Conservation (phyloP, 2,113 vertebrate species). For the Peromyscus leucopus region DNA sequence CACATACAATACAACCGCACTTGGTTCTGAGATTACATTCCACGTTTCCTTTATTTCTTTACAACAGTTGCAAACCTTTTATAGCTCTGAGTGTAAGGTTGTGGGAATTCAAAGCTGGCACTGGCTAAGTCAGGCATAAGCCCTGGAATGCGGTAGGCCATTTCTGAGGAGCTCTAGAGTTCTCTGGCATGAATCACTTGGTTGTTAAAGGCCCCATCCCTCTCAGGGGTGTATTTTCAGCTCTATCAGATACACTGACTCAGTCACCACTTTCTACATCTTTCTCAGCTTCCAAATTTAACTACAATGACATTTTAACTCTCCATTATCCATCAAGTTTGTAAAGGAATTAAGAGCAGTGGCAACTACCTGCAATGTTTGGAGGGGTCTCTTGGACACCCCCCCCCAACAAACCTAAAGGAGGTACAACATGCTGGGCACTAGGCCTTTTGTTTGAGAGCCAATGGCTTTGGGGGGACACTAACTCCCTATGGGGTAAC, state of each 20-base stretch:
- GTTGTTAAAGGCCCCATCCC: not conserved
- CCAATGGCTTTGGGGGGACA: too few relatives aligned
- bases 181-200: not conserved
- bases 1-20: not conserved
- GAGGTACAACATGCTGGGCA: not conserved
- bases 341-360: too few relatives aligned
- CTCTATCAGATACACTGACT: not conserved
- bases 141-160: not conserved
- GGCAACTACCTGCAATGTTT: not conserved
- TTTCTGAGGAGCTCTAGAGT: not conserved
- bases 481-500: not conserved
- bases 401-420: not conserved
- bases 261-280: not conserved
- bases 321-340: not conserved
- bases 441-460: not conserved
- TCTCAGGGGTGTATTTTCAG: not conserved
- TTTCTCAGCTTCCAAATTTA: not conserved
- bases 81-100: conserved; percentile 32
- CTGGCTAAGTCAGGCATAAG: not conserved
- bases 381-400: not conserved
- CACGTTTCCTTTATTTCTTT: conserved; percentile 76
- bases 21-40: conserved; percentile 77
- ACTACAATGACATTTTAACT: not conserved
- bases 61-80: conserved; percentile 63
- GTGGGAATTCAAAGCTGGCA: conserved; percentile 14